These are phyloP conservation scores for Leptothorax acervorum DNA, from an alignment of 2,888 invertebrate genomes.

Conservation along the genomic window DNA sequence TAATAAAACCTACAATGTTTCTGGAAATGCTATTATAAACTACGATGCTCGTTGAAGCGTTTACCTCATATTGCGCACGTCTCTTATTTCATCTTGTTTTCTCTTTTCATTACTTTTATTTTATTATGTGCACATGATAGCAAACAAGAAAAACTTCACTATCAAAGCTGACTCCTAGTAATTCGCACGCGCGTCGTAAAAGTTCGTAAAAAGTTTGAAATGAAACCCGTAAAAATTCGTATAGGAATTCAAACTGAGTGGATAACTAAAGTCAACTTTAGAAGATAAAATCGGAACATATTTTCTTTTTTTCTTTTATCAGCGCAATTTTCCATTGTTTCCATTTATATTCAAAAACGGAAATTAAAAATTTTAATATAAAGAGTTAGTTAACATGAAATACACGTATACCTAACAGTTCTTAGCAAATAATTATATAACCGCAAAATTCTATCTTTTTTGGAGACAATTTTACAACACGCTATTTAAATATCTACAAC, in stretches of 20 bases:
- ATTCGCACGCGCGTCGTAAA: conserved; percentile 37
- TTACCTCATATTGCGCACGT: neutral
- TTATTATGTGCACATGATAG: conserved; percentile 39
- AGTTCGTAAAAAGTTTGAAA: conserved; percentile 41
- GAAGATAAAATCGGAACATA: conserved; percentile 15
- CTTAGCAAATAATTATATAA: neutral
- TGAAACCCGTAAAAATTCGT: conserved; percentile 46
- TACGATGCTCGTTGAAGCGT: neutral
- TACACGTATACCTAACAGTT: neutral
- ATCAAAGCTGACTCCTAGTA: conserved; percentile 47
- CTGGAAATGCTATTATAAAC: neutral
- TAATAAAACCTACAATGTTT: neutral
- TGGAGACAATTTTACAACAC: neutral
- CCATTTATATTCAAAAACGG: neutral
- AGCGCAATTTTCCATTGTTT: neutral
- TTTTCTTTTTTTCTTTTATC: conserved; percentile 5
- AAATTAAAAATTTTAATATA: neutral
- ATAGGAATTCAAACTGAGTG: conserved; percentile 32
- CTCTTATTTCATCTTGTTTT: conserved; percentile 15
- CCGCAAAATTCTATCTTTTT: neutral
- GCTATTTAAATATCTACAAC: neutral
- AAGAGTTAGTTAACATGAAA: neutral
- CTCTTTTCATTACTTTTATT: conserved; percentile 26
- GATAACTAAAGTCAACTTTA: conserved; percentile 36
- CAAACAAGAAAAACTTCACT: conserved; percentile 46